Evolutionary conservation across 2,113 vertebrate species (phyloP).

Genomic region (Phainopepla nitens): DNA sequence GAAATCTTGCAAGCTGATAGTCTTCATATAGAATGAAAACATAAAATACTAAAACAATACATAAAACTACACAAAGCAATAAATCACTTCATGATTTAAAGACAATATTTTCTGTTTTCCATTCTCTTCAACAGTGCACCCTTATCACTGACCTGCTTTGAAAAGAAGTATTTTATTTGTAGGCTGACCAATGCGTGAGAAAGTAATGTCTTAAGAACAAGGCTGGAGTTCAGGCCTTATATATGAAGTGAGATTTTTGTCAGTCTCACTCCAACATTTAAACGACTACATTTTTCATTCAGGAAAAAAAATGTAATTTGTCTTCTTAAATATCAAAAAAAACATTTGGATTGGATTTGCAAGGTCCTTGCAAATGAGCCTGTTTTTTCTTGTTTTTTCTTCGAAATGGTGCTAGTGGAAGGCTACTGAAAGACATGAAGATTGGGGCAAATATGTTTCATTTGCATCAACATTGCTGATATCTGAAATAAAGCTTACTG

Average conservation of each 20-base stretch:
- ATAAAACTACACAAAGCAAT: neutral
- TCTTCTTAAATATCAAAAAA: neutral
- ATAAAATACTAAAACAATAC: neutral
- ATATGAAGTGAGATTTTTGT: neutral
- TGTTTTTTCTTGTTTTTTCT: neutral
- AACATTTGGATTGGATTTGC: neutral
- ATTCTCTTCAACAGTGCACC: neutral
- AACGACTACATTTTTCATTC: neutral
- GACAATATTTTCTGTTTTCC: neutral
- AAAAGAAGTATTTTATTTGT: neutral
- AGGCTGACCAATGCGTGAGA: neutral
- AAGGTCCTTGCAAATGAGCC: neutral
- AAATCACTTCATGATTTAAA: neutral
- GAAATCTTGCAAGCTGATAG: neutral
- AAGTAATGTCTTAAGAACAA: neutral
- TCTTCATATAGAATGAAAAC: neutral
- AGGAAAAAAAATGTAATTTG: neutral
- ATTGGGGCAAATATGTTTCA: neutral
- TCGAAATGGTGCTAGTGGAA: neutral
- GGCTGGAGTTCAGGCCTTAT: neutral
- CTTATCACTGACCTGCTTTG: neutral
- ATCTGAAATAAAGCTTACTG: neutral
- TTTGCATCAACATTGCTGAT: neutral
- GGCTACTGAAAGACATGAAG: neutral
- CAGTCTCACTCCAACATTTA: neutral